Evolutionary conservation across 2,113 vertebrate species (phyloP).

Genomic region (Struthio camelus): DNA sequence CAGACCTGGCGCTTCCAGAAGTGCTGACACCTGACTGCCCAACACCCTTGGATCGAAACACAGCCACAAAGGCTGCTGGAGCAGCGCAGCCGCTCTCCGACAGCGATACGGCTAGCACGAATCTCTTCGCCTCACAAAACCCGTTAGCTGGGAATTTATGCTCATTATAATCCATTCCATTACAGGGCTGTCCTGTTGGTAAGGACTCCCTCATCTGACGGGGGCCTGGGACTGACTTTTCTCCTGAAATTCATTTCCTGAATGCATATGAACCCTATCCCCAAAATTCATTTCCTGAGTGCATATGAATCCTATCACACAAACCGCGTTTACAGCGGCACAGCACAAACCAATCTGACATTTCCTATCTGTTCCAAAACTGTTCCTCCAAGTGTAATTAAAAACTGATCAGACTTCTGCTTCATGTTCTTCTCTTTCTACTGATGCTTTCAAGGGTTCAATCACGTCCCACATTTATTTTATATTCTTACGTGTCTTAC

Average conservation of each 20-base stretch:
- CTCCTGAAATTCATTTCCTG: background rate
- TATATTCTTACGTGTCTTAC: background rate
- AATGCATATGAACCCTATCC: background rate
- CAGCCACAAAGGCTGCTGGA: background rate
- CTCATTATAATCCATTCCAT: background rate
- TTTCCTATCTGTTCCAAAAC: background rate
- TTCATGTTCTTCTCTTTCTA: background rate
- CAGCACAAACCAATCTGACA: background rate
- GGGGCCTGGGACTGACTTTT: background rate
- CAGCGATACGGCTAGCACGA: background rate
- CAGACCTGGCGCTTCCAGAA: too few relatives aligned
- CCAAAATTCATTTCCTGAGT: background rate
- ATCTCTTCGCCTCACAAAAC: background rate
- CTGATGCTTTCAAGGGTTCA: background rate
- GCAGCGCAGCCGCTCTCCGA: too few relatives aligned
- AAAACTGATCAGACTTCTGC: background rate
- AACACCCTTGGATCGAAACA: background rate
- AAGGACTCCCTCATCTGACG: background rate
- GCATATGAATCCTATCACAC: background rate
- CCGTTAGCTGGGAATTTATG: background rate
- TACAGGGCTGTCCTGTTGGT: background rate
- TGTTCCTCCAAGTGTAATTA: background rate
- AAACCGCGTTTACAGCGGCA: background rate
- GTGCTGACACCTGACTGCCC: background rate
- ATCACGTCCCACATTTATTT: background rate